Base-by-base conservation (phyloP, 2,113 vertebrate species). In the Grantiella picta region DNA sequence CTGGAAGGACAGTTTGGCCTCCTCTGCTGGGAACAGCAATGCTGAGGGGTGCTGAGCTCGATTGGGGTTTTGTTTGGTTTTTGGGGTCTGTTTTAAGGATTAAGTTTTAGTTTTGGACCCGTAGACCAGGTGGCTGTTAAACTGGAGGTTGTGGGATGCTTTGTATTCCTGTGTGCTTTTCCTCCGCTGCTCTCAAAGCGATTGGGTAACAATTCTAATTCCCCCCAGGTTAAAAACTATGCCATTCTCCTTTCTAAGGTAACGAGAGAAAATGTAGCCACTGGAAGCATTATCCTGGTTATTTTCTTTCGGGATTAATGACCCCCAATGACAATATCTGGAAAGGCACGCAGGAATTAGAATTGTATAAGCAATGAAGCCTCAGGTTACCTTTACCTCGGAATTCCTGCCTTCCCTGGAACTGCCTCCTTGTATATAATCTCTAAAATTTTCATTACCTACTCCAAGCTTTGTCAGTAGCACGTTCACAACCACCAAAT, bases 231-330 rank as follows among this genome's bases (percentile, higher is more conserved):
- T 66, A 86, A 63, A 80, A 95, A 35, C 12, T 28, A 0, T 59
- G 72, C 28, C 5, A 1, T 69, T 85, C 25, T 56, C 28, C 29
- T 92, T 85, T 82, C 8, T 33, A 57, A 84, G 31, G 59, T 80
- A 82, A 87, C 44, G 63, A 91, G 78, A 66, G 66, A 54, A 82
- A 82, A 50, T 13, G 29, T 42, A 87, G 79, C 61, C 13, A 42
- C 10, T 53, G 86, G 77, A 92, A 86, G 50, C 29, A 59, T 19
- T 4, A 52, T 85, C 33, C 42, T 29, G 25, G 12, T 85, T 82
- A 40, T 92, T 92, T 77, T 64, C 52, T 65, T 65, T 68, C 31
- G 75, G 70, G 54, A 65, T 91, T 92, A 77, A 91, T 91, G 84
- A 80, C 38, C 59, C 59, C 33, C 14, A 4, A 11, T 82, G 70